These are phyloP conservation scores for Petrophora chlorosata DNA, from an alignment of 2,888 invertebrate genomes.

Conservation along the genomic window DNA sequence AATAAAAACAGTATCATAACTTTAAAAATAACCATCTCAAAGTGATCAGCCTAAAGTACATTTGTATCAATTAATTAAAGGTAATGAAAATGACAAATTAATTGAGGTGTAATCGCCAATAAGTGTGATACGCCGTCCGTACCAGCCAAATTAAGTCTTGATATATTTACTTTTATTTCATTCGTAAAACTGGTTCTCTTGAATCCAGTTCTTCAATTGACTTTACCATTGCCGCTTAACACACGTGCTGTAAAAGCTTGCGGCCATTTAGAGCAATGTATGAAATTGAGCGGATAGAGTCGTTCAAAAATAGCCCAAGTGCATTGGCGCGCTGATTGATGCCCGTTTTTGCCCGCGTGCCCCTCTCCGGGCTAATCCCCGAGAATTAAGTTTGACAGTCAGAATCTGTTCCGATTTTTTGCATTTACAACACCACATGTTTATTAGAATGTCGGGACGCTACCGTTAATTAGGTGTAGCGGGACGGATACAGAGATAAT, in stretches of 20 bases:
- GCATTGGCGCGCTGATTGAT: slow-evolving; percentile 70
- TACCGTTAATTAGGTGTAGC: slow-evolving; percentile 74
- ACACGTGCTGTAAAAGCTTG: slow-evolving; percentile 10
- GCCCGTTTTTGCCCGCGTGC: slow-evolving; percentile 75
- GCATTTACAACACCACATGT: slow-evolving; percentile 70
- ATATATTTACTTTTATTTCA: slow-evolving; percentile 38
- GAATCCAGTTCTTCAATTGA: slow-evolving; percentile 21
- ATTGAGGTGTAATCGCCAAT: slow-evolving; percentile 54
- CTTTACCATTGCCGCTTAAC: slow-evolving; percentile 20
- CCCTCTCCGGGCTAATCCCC: slow-evolving; percentile 62
- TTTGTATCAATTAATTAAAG: slow-evolving; percentile 54
- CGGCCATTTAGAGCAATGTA: slow-evolving; percentile 30
- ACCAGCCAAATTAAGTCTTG: slow-evolving; percentile 58
- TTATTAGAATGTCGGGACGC: slow-evolving; percentile 51
- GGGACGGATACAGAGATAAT: slow-evolving; percentile 61
- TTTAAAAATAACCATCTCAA: neutral
- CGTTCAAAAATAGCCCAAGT: slow-evolving; percentile 54
- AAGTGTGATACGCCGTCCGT: slow-evolving; percentile 53
- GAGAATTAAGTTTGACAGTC: slow-evolving; percentile 78
- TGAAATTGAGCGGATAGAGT: slow-evolving; percentile 31
- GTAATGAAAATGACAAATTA: slow-evolving; percentile 53
- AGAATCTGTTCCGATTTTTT: slow-evolving; percentile 77
- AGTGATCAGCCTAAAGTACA: slow-evolving; percentile 38
- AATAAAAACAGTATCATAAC: too few relatives aligned
- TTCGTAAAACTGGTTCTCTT: slow-evolving; percentile 42